A percentile compares a stretch with the other conserved stretches of the same genome.
These are phyloP conservation scores for Eristalis intricaria DNA, from an alignment of 2,888 invertebrate genomes.

Conservation along the genomic window DNA sequence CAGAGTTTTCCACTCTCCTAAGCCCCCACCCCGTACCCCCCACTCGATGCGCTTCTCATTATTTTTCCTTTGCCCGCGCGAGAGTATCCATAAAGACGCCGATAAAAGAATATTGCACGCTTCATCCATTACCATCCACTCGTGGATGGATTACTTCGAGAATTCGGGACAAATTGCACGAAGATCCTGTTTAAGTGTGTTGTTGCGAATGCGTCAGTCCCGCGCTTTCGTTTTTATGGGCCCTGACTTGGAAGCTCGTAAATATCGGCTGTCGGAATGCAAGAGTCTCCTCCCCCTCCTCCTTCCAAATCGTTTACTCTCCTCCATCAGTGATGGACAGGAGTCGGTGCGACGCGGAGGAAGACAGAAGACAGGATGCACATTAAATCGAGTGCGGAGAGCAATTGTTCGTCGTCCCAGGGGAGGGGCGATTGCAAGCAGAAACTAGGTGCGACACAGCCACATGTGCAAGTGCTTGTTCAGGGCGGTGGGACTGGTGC, in stretches of 20 bases:
- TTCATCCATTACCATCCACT: background rate
- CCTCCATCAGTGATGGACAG: background rate
- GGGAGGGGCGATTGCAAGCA: background rate
- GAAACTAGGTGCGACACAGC: conserved; percentile 1
- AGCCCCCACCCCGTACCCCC: too few species aligned
- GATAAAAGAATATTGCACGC: background rate
- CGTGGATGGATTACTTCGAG: background rate
- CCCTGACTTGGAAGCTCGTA: conserved; percentile 17
- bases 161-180: conserved; percentile 15
- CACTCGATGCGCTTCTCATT: background rate
- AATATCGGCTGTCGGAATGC: conserved; percentile 40
- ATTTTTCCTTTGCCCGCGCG: background rate
- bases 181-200: conserved; percentile 7
- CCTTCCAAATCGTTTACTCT: background rate
- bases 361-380: background rate
- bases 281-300: background rate
- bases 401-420: background rate
- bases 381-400: conserved; percentile 25
- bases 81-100: conserved; percentile 15
- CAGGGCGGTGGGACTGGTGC: background rate
- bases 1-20: too few species aligned
- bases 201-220: background rate
- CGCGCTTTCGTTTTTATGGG: background rate
- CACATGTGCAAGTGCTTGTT: background rate
- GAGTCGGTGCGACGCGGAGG: background rate